phyloP scores from a whole-genome alignment of 2,113 vertebrate genomes.

The Hipposideros armiger region DNA sequence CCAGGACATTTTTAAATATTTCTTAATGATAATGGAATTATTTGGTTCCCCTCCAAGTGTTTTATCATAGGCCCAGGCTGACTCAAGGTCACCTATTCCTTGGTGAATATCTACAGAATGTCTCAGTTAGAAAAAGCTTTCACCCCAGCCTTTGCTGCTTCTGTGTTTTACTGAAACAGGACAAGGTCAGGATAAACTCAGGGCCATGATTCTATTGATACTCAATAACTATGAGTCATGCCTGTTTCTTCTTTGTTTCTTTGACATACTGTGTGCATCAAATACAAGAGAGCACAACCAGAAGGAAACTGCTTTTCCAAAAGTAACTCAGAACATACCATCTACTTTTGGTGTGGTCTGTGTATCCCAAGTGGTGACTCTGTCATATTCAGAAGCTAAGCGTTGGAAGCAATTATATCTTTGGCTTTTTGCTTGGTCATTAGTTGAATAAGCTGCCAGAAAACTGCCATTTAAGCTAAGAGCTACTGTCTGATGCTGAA shows the following conservation, averaged over 20 bases:
- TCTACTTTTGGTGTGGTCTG: conserved; percentile 35
- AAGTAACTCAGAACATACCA: neutral
- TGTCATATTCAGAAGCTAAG: conserved; percentile 64
- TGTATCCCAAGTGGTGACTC: conserved; percentile 25
- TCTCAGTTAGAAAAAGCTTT: conserved; percentile 17
- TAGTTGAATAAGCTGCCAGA: conserved; percentile 67
- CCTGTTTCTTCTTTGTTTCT: neutral
- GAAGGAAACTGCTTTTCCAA: conserved; percentile 69
- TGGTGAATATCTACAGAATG: neutral
- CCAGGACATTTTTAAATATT: conserved; percentile 29
- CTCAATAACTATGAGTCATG: neutral
- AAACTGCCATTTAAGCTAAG: conserved; percentile 71
- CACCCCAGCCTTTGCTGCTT: neutral
- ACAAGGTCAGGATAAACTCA: neutral
- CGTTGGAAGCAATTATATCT: conserved; percentile 68
- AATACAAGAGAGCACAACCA: conserved; percentile 59
- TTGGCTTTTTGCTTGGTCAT: conserved; percentile 69
- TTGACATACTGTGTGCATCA: neutral
- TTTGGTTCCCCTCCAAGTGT: conserved; percentile 26
- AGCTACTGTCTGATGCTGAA: conserved; percentile 64
- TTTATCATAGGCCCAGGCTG: neutral
- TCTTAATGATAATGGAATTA: conserved; percentile 44
- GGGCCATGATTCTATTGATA: neutral
- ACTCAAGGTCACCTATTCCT: neutral
- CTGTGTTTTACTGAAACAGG: neutral